Evolutionary conservation across 2,888 invertebrate genomes (phyloP).

Genomic region (Meandrusa payeni): DNA sequence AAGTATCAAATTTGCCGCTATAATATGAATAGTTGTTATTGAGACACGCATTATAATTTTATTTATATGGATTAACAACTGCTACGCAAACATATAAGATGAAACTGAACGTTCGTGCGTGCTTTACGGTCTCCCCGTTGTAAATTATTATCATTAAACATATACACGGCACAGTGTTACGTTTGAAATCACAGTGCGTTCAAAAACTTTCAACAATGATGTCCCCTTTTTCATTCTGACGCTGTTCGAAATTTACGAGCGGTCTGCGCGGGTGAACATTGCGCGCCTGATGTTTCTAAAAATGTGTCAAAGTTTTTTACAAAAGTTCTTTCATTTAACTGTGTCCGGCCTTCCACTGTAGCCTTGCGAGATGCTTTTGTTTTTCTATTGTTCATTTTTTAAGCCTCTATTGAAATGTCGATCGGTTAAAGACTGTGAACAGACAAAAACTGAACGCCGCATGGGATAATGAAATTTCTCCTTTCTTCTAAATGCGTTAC

Average conservation of each 20-base stretch:
- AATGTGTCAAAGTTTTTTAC: constrained; percentile 78
- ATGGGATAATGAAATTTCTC: constrained; percentile 62
- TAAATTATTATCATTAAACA: constrained; percentile 40
- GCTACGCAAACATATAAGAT: background rate
- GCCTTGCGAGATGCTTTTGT: constrained; percentile 63
- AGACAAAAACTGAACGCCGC: constrained; percentile 56
- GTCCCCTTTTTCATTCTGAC: constrained; percentile 78
- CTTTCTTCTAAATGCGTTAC: constrained; percentile 40
- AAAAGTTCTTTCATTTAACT: constrained; percentile 78
- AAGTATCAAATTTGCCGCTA: too few relatives aligned
- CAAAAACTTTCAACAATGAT: constrained; percentile 76
- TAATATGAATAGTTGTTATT: too few relatives aligned
- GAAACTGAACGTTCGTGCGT: background rate
- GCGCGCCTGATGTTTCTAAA: constrained; percentile 79
- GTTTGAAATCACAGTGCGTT: constrained; percentile 58
- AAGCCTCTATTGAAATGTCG: constrained; percentile 73
- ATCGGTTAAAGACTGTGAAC: constrained; percentile 60
- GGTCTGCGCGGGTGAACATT: constrained; percentile 65
- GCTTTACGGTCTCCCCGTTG: constrained; percentile 15
- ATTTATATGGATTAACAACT: too few relatives aligned
- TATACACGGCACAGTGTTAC: constrained; percentile 45
- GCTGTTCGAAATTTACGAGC: constrained; percentile 76
- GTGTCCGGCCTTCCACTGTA: constrained; percentile 71
- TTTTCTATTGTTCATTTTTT: constrained; percentile 75
- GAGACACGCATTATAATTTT: too few relatives aligned